Base-by-base conservation (phyloP, 2,113 vertebrate genomes). In the Athene noctua region DNA sequence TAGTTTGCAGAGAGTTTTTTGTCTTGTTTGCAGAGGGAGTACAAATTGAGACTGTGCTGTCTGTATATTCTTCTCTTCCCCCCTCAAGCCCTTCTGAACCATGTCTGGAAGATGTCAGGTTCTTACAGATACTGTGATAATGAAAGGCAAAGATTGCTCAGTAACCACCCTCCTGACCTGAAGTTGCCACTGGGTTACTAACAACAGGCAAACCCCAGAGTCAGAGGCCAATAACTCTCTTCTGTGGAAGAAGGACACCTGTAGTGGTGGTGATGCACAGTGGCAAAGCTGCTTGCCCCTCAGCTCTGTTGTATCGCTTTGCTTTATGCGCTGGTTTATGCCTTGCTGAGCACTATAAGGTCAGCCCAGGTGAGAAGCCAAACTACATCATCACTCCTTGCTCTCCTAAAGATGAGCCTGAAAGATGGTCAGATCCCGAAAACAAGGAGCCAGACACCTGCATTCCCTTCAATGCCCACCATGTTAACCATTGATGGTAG, bases 311-410 rank as follows among this genome's bases (percentile, higher is more conserved):
- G 18, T 59, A 4, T 22, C 52, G 15, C 10, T 27, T 63, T 47
- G 49, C 80, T 85, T 79, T 34, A 0, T 15, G 20, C n/a, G 29
- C n/a, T 79, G 72, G 4, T 51, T 74, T 47, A 16, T 55, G 83
- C 72, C 51, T 83, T 70, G 63, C 79, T 82, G 10, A 23, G n/a
- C 61, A 2, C 65, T 13, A 57, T 4, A 14, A 67, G 44, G 38
- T 72, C 93, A 86, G 78, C 65, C 78, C 29, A 13, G 51, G 92
- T 91, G 91, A 30, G 63, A 47, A 96, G 78, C 61, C 77, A 57
- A 93, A 22, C 66, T 47, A 1, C 8, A 7, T 68, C 79, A 51
- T 47, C 4, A 8, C 62, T 82, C 40, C 61, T 38, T 88, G 66
- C 44, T 85, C 29, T 74, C 59, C 8, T 91, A 72, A 94, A 94